phyloP scores from a whole-genome alignment of 2,113 vertebrate genomes.

The Daboia siamensis region DNA sequence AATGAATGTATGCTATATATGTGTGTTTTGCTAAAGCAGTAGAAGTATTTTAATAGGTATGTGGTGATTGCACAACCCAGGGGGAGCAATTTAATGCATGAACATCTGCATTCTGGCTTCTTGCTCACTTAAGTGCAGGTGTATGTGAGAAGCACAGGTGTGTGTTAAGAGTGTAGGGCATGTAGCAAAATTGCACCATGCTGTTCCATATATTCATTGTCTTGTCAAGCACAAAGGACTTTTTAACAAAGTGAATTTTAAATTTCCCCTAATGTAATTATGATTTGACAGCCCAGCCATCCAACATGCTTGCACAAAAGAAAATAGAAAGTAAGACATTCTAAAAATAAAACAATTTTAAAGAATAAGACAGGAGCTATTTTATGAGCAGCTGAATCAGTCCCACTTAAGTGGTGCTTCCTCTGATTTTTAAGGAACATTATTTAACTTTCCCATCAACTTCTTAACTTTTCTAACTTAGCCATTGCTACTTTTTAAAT shows the following conservation, averaged over 20 bases:
- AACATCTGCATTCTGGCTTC: background rate
- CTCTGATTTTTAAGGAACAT: constrained; percentile 58
- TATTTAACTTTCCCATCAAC: constrained; percentile 48
- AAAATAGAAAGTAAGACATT: constrained; percentile 43
- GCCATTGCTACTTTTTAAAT: constrained; percentile 38
- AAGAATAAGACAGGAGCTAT: constrained; percentile 52
- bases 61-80: background rate
- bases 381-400: constrained; percentile 45
- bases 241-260: constrained; percentile 49
- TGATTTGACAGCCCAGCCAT: constrained; percentile 58
- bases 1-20: background rate
- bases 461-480: constrained; percentile 60
- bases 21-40: background rate
- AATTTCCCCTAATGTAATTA: constrained; percentile 63
- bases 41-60: background rate
- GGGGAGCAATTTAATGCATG: constrained; percentile 7
- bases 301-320: constrained; percentile 49
- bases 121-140: background rate
- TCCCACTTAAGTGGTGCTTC: constrained; percentile 49
- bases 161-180: background rate
- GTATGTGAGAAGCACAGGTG: background rate
- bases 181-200: constrained; percentile 9
- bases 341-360: constrained; percentile 57
- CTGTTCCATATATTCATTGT: constrained; percentile 45
- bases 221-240: constrained; percentile 50